Evolutionary conservation across 2,888 invertebrate species (phyloP).

Genomic region (Rhaphigaster nebulosa): DNA sequence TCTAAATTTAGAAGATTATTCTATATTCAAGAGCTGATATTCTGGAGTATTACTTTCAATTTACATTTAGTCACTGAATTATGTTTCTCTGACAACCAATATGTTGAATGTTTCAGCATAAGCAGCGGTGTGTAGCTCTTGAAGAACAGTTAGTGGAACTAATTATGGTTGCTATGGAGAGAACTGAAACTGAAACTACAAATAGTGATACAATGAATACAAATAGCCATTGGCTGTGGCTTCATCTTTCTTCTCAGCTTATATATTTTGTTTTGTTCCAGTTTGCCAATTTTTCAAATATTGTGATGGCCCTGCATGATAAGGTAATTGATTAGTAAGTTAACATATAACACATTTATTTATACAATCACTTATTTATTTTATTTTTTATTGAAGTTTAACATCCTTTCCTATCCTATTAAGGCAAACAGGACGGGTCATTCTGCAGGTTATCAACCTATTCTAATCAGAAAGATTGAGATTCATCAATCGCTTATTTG

Average conservation of each 20-base stretch:
- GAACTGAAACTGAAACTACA: constrained; percentile 76
- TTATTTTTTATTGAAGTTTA: no score
- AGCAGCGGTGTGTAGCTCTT: constrained; percentile 87
- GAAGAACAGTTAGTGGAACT: constrained; percentile 94
- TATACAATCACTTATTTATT: no score
- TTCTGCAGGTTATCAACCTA: no score
- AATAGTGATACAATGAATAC: constrained; percentile 62
- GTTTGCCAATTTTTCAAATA: constrained; percentile 92
- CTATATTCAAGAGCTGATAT: no score
- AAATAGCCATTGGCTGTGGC: constrained; percentile 86
- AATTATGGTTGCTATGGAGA: constrained; percentile 92
- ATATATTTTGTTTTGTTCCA: constrained; percentile 96
- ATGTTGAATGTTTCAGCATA: constrained; percentile 73
- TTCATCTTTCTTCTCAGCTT: constrained; percentile 92
- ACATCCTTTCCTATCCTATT: no score
- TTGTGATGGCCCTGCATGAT: constrained; percentile 89
- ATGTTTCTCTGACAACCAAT: not conserved
- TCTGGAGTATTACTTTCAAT: not conserved
- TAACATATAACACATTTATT: not conserved
- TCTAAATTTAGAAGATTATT: no score
- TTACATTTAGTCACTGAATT: not conserved
- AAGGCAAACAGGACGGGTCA: no score
- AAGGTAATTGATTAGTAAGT: constrained; percentile 72
- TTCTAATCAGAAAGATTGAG: no score
- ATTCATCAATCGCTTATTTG: no score